Base-by-base conservation (phyloP, 1,140 invertebrate species). In the Heliconius nattereri region DNA sequence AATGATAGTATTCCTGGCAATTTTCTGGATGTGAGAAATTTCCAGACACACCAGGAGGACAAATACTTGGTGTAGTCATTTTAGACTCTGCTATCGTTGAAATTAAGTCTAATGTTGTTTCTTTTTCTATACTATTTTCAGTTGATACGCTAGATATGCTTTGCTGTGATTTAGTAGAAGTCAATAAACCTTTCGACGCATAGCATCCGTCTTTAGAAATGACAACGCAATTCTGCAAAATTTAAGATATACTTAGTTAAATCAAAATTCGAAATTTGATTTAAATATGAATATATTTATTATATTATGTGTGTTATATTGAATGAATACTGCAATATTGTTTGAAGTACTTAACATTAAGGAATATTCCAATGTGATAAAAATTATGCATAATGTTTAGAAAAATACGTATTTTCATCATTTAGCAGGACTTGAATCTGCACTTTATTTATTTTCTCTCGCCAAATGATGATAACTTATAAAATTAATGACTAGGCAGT, bases 1-100 rank as follows among this genome's bases (percentile, higher is more conserved):
- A 91, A 37, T 85, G 74, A 45, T 85, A 90, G 75, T 83, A 91
- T 8, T 80, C 80, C 70, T 88, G 78, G 71, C 90, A 91, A 13
- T 71, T 20, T 19, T 73, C 75, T 35, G 87, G 88, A 84, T 90
- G 86, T 0, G 89, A 76, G 3, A 89, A 32, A 32, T 86, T 87
- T 3, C 87, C 89, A 7, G 80, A 82, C 6, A 85, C 79, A 5
- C 75, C 83, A 8, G 84, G 83, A 8, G 80, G 83, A 77, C 90
- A 90, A 13, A 86, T 78, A 32, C 66, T 11, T 32, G 40, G 26
- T 37, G 52, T 20, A 1, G 60, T 75, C 76, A 29, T 37, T 52
- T 73, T 49, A 54, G 70, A 26, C 26, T 70, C 76, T 66, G 32
- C 5, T 11, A 60, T 80, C 3, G 74, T 76, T 52, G 32, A 32